Percentiles rank a stretch among this genome's conserved stretches.
Evolutionary conservation across 2,888 invertebrate genomes (phyloP).

Genomic region (Callimorpha dominula): DNA sequence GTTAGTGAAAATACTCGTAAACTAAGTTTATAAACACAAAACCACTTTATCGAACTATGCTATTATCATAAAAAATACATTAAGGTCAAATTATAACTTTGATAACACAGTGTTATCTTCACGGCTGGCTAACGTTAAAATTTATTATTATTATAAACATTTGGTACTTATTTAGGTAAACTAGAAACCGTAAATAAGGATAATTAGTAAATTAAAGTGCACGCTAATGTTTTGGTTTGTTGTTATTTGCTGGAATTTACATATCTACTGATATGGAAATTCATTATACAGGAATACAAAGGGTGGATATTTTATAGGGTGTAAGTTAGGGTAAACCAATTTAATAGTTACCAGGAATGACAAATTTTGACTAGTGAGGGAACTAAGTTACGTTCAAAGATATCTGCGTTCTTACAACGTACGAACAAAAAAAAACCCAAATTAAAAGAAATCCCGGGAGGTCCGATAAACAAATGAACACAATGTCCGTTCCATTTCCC

Average conservation of each 20-base stretch:
- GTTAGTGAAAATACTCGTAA: neutral
- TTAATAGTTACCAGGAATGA: neutral
- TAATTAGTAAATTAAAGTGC: slow-evolving; percentile 42
- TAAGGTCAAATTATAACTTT: slow-evolving; percentile 60
- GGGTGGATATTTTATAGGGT: slow-evolving; percentile 37
- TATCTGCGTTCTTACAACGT: neutral
- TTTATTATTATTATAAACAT: slow-evolving; percentile 55
- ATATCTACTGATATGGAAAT: slow-evolving; percentile 24
- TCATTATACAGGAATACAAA: slow-evolving; percentile 33
- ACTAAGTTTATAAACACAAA: slow-evolving; percentile 1
- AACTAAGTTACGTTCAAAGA: neutral
- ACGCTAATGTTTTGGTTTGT: slow-evolving; percentile 47
- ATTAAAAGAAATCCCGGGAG: too few species aligned
- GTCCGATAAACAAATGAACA: too few species aligned
- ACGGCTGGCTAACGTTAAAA: slow-evolving; percentile 60
- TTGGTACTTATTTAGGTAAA: slow-evolving; percentile 29
- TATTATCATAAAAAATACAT: slow-evolving; percentile 70
- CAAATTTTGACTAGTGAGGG: neutral
- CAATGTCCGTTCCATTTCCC: too few species aligned
- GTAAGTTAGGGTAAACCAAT: neutral
- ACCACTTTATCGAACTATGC: slow-evolving; percentile 45
- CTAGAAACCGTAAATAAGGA: slow-evolving; percentile 37
- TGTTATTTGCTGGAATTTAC: slow-evolving; percentile 52
- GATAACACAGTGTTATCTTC: slow-evolving; percentile 60
- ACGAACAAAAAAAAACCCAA: too few species aligned